Evolutionary conservation across 2,113 vertebrate genomes (phyloP), one percentile per base, ranked within the genome.

Genomic region (Perccottus glenii): DNA sequence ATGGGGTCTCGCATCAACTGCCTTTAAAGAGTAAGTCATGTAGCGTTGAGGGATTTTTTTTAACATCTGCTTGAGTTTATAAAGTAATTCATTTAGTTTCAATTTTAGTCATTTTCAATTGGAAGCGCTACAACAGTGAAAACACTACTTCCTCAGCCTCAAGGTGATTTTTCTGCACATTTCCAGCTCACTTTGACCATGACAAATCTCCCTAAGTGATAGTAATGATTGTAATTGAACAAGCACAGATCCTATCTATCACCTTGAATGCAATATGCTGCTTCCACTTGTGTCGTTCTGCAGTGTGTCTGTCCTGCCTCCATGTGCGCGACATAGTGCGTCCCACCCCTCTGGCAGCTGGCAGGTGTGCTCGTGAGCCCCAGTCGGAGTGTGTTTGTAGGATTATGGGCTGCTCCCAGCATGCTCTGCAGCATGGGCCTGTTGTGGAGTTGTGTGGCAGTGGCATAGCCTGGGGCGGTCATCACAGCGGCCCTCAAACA

Each of bases 181-280:
- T 52, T 67, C 68, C 11, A 19, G 50, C 77, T 85, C 76, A 79
- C 80, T 80, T 65, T 83, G 85, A 84, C 82, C 83, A 80, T 85
- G 87, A 87, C 85, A 76, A 76, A 86, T 85, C 83, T 85, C 81
- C 83, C 50, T 77, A 82, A 88, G 85, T 84, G 84, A 80, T 80
- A 64, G 83, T 87, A 84, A 89, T 87, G 87, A 82, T 90, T 85
- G 82, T 87, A 88, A 89, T 82, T 87, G 86, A 89, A 88, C 87
- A 74, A 84, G 78, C 81, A 77, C 86, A 75, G 77, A 71, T 82
- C 70, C 80, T 64, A 81, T 90, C 85, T 82, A 84, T 90, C 88
- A 90, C 84, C 84, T 86, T 84, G 83, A 79, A 86, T 66, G 46
- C 83, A 85, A 85, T 90, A 86, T 88, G 88, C 82, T 74, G 47